phyloP scores from a whole-genome alignment of 1,140 invertebrate genomes.

The Trialeurodes vaporariorum region DNA sequence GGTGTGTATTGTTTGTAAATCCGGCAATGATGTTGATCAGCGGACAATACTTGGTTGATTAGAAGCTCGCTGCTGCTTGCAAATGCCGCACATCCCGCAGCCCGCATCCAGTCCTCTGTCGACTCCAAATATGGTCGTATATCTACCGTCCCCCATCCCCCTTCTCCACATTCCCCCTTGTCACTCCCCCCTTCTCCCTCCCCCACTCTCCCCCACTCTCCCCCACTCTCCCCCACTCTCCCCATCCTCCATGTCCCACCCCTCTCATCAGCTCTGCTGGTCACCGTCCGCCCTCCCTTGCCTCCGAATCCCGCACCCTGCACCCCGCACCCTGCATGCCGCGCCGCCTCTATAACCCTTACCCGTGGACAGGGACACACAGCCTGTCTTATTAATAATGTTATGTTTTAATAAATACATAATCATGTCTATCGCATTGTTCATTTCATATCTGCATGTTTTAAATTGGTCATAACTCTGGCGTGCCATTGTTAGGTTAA shows the following conservation, averaged over 20 bases:
- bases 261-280: too few relatives aligned
- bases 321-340: too few relatives aligned
- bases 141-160: neutral
- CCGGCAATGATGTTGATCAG: too few relatives aligned
- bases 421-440: neutral
- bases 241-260: too few relatives aligned
- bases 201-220: too few relatives aligned
- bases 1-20: too few relatives aligned
- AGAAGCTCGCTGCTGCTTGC: neutral
- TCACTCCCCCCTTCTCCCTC: neutral
- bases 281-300: neutral
- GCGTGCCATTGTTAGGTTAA: neutral
- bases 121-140: neutral
- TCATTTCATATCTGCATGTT: neutral
- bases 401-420: constrained; percentile 1
- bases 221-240: too few relatives aligned
- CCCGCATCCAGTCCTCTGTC: neutral
- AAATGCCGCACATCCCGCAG: neutral
- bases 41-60: neutral
- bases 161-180: neutral
- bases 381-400: neutral
- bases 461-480: neutral
- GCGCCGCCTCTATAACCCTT: too few relatives aligned
- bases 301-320: too few relatives aligned
- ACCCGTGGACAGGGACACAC: too few relatives aligned